A percentile compares a stretch with the other conserved stretches of the same genome.
These are phyloP conservation scores for Clarias laeviceps DNA, from an alignment of 2,797 vertebrate genomes.

Conservation along the genomic window DNA sequence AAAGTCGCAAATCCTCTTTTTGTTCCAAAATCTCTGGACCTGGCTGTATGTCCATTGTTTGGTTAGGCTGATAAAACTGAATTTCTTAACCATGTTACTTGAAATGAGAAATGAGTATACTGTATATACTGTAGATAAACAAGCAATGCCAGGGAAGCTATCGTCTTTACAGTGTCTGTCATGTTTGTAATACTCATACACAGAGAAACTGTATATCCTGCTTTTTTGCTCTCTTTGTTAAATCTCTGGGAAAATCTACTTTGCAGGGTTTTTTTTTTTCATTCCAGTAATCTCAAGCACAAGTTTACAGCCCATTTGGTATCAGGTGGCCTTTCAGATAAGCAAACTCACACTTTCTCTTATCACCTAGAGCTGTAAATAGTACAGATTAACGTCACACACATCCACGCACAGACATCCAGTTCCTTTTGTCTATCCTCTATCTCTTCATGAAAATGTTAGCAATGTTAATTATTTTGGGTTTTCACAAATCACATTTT, in stretches of 20 bases:
- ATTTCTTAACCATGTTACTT: not conserved
- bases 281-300: constrained; percentile 3
- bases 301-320: not conserved
- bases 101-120: no score
- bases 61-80: no score
- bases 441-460: not conserved
- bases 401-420: constrained; percentile 12
- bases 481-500: not conserved
- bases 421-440: not conserved
- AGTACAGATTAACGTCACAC: constrained; percentile 27
- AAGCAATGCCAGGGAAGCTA: not conserved
- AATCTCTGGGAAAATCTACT: not conserved
- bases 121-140: not conserved
- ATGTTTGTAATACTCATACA: not conserved
- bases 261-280: no score
- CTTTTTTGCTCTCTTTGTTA: not conserved
- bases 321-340: constrained; percentile 17
- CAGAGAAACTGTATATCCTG: constrained; percentile 2
- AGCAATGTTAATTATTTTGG: constrained; percentile 10
- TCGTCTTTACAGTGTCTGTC: not conserved
- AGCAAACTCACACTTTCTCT: constrained; percentile 5
- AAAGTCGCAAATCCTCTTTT: no score
- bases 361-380: constrained; percentile 13
- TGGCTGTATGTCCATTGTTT: no score
- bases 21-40: no score